Conservation (phyloP, 2,113 vertebrate genomes). For the Chlorocebus sabaeus region DNA sequence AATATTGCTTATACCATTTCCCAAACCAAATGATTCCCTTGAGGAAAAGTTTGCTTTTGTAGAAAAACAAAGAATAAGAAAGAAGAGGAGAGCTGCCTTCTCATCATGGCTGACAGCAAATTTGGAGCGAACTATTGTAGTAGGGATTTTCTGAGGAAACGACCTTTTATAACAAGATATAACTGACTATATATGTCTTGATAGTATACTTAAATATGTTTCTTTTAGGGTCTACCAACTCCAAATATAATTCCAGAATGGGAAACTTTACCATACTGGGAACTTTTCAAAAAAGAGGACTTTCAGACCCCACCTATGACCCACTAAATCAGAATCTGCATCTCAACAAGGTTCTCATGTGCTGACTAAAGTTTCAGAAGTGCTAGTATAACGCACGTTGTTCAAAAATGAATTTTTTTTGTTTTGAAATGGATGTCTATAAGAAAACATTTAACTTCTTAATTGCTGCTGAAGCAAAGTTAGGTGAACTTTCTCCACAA, state of each 20-base stretch:
- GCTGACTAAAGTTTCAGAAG: too few species aligned
- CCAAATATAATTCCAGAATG: accelerated
- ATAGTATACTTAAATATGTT: neutral
- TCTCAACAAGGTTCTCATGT: neutral
- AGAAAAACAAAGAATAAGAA: neutral
- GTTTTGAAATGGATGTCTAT: neutral
- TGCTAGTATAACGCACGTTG: accelerated
- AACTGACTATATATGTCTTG: neutral
- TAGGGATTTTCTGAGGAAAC: neutral
- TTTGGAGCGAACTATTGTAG: neutral
- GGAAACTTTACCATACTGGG: accelerated
- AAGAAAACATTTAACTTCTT: neutral
- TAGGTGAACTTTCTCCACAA: neutral
- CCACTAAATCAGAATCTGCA: neutral
- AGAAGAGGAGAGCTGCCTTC: neutral
- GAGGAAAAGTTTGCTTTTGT: neutral
- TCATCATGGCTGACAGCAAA: neutral
- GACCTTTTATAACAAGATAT: neutral
- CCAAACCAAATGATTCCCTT: neutral
- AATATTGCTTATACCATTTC: neutral
- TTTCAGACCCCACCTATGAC: accelerated
- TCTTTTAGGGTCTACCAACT: neutral
- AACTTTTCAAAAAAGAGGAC: neutral
- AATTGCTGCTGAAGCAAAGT: neutral
- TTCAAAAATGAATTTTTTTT: neutral